phyloP scores from a whole-genome alignment of 2,113 vertebrate genomes.

The Cyanocitta stelleri region DNA sequence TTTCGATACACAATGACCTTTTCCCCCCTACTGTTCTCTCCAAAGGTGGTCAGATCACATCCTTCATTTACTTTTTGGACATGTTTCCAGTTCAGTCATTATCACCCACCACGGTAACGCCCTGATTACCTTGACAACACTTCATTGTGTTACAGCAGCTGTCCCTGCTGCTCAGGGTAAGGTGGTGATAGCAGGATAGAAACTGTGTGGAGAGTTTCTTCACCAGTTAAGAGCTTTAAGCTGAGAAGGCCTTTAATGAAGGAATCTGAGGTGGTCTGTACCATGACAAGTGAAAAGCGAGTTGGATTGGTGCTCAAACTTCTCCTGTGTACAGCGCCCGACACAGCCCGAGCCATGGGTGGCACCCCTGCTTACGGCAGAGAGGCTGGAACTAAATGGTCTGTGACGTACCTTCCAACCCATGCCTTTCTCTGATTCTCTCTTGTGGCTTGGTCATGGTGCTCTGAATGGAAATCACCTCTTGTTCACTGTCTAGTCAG shows the following conservation, averaged over 20 bases:
- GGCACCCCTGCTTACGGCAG: no score
- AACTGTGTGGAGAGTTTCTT: neutral
- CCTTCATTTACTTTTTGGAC: neutral
- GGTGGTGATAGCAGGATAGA: neutral
- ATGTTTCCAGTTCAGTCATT: neutral
- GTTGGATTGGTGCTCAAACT: neutral
- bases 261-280: neutral
- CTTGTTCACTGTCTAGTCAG: neutral
- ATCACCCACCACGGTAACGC: neutral
- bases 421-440: neutral
- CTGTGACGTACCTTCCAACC: neutral
- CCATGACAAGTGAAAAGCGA: neutral
- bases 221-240: neutral
- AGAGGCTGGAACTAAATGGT: neutral
- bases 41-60: neutral
- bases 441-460: neutral
- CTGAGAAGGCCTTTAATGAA: neutral
- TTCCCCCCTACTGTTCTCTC: rapidly evolving
- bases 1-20: neutral
- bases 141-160: neutral
- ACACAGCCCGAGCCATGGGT: neutral
- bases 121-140: neutral
- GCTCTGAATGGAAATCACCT: neutral
- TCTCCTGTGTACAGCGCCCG: neutral
- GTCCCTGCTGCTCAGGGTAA: neutral